Base-by-base conservation (phyloP, 2,797 vertebrate genomes). In the Hybognathus amarus region DNA sequence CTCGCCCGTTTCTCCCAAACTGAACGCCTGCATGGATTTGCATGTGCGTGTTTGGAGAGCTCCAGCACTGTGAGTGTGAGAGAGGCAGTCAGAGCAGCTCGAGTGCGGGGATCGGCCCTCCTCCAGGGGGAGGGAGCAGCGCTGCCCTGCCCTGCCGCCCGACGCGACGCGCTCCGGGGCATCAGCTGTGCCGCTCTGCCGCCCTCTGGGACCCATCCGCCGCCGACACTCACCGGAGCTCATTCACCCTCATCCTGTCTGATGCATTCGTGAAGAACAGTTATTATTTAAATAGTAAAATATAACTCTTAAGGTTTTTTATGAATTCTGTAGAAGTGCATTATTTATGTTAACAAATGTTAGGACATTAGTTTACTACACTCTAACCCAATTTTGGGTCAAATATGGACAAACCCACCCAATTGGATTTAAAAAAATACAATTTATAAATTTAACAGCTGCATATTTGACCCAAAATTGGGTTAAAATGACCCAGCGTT, bases 41-140 rank as follows among this genome's bases (percentile, higher is more conserved):
- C 81, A 56, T 42, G 80, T 59, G 73, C 24, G 36, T 36, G 63
- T 59, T 27, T 30, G 7, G 52, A 22, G 67, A 70, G 50, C 18
- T 77, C 24, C 71, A 42, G 73, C 11, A 27, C 15, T 45, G 33
- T 36, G 70, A 66, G 71, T 24, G 30, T 50, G 45, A 56, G 30
- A 27, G 45, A 36, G 78, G n/a, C 7, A 40, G 54, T n/a, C 10
- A 12, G 66, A 68, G 33, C 47, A 7, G 59, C 40, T 42, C 36
- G 22, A 30, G 75, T 8, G 66, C n/a, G 66, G 50, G 45, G 45
- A 17, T 24, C 66, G 78, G 33, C 36, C 79, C 79, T 80, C 67
- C 79, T 80, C 67, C 79, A 45, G 47, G 42, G 79, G 66, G 79
- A 59, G 79, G 79, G 79, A 12, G 67, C 33, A 79, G 45, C 64